Base-by-base conservation (phyloP, 2,797 vertebrate species). In the Mionectes olivaceus region DNA sequence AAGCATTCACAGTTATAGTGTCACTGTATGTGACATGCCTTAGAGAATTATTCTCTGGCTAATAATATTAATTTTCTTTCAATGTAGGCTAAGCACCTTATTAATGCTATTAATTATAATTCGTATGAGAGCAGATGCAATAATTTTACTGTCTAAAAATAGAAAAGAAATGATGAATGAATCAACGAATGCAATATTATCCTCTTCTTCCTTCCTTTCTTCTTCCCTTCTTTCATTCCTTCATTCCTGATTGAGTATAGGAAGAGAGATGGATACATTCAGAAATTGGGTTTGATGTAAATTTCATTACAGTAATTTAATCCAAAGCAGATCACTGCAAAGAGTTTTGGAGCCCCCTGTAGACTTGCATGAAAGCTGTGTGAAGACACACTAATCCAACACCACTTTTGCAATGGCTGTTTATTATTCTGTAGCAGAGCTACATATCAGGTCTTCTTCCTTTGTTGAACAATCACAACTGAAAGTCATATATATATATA, bases 321-420 rank as follows among this genome's bases (percentile, higher is more conserved):
- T 93, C n/a, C 46, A 64, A 81, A 94, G 32, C 46, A 84, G 60
- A 88, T 64, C 55, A n/a, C 61, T 81, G 28, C 39, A 61, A 77
- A 89, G 94, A 83, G 78, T 95, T 95, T 92, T 95, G 93, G 94
- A 97, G 92, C 84, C 93, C 84, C 46, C 90, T 93, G 50, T 83
- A 86, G 90, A 70, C 69, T 57, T 57, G 7, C 33, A 43, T 53
- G 49, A 39, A 41, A 61, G 27, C 57, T 75, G 9, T 89, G 13
- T 57, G 33, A 79, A 84, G 68, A 6, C n/a, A 37, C n/a, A 47
- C 14, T 37, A 35, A 47, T 83, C 83, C 61, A 85, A 24, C 35
- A 68, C 12, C 11, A 22, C 19, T 83, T 90, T 71, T 92, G 56
- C 35, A 85, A 68, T 63, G n/a, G 5, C 25, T 83, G 35, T 44